Evolutionary conservation across 2,888 invertebrate genomes (phyloP), one percentile per base, ranked within the genome.

Genomic region (Autographa pulchrina): DNA sequence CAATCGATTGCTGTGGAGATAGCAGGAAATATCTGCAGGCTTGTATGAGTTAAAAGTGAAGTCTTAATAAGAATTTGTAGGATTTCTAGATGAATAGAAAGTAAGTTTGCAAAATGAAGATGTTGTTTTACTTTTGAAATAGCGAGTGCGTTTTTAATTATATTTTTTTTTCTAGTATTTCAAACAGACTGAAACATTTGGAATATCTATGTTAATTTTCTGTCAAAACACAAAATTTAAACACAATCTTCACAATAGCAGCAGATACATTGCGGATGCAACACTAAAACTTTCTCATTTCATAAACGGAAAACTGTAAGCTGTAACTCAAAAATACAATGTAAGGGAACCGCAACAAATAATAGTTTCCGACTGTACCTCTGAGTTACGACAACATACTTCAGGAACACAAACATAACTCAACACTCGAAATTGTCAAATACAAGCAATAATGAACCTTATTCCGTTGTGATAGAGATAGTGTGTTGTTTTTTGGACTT

Each of bases 271-370:
- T 86, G 86, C 84, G 88, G 87, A 86, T 86, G 85, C 80, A 81
- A 84, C 70, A 71, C 78, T 77, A 85, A 84, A 86, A 88, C 86
- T 87, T 87, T 88, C 90, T 88, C 88, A 89, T 90, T 89, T 86
- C 87, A 89, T 89, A 90, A 88, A 88, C 89, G 89, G 91, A 84
- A 91, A 91, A 89, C 88, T 88, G 89, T 88, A 90, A 90, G 90
- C 88, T 90, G 89, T 91, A 90, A 90, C 91, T 89, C 82, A 89
- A 89, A 88, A 82, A 90, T 91, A 92, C 94, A 93, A 91, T 93
- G 94, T 93, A 90, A 90, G 85, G 75, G 86, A 92, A 94, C 95
- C 95, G 85, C 95, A 94, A 89, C 92, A 94, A 92, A 92, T 94
- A 93, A 94, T 94, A 93, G 91, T 94, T 92, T 93, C 92, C 91